These are phyloP conservation scores for Schizaphis graminum DNA, from an alignment of 2,888 invertebrate genomes.

Conservation along the genomic window DNA sequence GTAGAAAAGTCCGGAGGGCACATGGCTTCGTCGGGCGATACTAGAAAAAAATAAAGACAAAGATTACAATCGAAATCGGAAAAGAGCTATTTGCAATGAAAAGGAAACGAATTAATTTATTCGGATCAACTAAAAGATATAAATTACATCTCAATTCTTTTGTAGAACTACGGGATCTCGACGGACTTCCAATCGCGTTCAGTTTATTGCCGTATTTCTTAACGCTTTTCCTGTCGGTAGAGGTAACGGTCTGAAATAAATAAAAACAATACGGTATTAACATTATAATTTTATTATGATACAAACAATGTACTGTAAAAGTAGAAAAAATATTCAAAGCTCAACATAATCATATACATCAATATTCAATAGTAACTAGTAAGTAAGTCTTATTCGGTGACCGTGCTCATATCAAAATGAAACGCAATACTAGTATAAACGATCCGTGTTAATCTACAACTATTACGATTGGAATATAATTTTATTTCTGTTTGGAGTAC, in stretches of 20 bases:
- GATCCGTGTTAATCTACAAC: background rate
- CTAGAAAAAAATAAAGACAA: slow-evolving; percentile 72
- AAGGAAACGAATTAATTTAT: background rate
- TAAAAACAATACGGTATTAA: background rate
- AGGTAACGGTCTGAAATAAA: slow-evolving; percentile 68
- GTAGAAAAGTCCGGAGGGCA: slow-evolving; percentile 88
- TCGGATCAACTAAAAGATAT: background rate
- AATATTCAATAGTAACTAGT: too few species aligned
- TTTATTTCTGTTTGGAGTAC: background rate
- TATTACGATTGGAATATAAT: background rate
- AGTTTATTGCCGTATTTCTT: slow-evolving; percentile 80
- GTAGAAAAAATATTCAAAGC: background rate
- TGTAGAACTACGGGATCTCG: slow-evolving; percentile 89
- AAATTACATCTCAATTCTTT: slow-evolving; percentile 88
- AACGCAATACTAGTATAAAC: background rate
- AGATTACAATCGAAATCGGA: background rate
- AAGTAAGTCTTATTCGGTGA: background rate
- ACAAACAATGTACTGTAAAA: background rate
- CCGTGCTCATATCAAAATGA: background rate
- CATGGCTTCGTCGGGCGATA: slow-evolving; percentile 91
- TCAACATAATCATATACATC: background rate
- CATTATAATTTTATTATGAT: background rate
- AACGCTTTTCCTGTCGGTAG: slow-evolving; percentile 73
- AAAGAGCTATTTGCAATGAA: background rate
- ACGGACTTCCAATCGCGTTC: slow-evolving; percentile 84